These are phyloP conservation scores for Calyptommatus sinebrachiatus DNA, from an alignment of 2,113 vertebrate species.

Conservation along the genomic window DNA sequence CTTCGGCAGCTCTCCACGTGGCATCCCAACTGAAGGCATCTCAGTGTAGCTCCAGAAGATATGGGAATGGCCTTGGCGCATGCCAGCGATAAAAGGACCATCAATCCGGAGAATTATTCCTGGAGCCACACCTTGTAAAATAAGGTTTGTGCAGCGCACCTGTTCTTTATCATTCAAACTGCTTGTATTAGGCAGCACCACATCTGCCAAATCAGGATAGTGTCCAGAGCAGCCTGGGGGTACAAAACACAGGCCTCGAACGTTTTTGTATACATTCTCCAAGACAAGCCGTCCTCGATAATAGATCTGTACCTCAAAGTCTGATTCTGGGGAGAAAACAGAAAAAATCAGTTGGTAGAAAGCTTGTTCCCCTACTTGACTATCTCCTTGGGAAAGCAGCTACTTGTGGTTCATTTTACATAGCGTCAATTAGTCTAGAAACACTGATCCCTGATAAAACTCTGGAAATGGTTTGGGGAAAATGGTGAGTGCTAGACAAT, in stretches of 20 bases:
- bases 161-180: conserved; percentile 69
- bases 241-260: conserved; percentile 73
- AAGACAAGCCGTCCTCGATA: conserved; percentile 78
- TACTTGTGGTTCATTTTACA: neutral
- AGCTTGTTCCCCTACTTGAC: too few relatives aligned
- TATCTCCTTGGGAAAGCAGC: neutral
- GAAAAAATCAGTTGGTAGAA: neutral
- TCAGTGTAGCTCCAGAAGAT: conserved; percentile 58
- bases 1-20: conserved; percentile 59
- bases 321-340: conserved; percentile 63
- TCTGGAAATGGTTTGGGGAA: too few relatives aligned
- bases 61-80: conserved; percentile 50
- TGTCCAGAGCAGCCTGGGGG: neutral
- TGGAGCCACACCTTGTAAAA: conserved; percentile 71
- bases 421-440: neutral
- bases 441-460: neutral
- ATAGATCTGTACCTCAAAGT: conserved; percentile 74
- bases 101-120: conserved; percentile 72
- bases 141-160: conserved; percentile 58
- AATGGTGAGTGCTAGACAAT: neutral
- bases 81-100: conserved; percentile 48
- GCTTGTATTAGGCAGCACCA: conserved; percentile 70
- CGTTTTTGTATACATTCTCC: conserved; percentile 65
- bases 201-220: conserved; percentile 40
- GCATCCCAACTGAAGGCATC: conserved; percentile 31